Percentiles rank a stretch among this genome's conserved stretches.
Evolutionary conservation across 2,888 invertebrate genomes (phyloP).

Genomic region (Entomobrya proxima): DNA sequence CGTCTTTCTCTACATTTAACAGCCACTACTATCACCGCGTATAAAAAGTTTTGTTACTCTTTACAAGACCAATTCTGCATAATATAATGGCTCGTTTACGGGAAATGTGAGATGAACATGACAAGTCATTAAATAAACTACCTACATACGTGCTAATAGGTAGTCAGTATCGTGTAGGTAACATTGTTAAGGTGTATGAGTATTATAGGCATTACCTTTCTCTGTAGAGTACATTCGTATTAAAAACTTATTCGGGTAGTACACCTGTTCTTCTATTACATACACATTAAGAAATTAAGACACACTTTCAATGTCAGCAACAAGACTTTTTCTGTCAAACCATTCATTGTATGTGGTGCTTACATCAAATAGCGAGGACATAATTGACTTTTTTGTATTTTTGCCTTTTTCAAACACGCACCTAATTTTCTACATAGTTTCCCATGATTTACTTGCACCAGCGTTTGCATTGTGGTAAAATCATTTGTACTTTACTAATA

Average conservation of each 20-base stretch:
- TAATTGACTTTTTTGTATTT: neutral
- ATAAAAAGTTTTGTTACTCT: neutral
- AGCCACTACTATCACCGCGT: neutral
- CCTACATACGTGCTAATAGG: neutral
- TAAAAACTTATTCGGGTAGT: neutral
- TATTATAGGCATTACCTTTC: no score
- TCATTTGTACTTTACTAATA: no score
- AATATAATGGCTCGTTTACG: constrained; percentile 21
- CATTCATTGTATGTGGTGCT: neutral
- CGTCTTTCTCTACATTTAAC: neutral
- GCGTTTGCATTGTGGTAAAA: no score
- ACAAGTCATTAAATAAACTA: neutral
- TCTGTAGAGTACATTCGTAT: no score
- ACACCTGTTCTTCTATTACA: neutral
- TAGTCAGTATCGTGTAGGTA: no score
- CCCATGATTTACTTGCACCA: neutral
- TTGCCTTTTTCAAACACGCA: neutral
- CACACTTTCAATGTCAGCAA: constrained; percentile 41
- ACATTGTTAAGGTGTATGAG: no score
- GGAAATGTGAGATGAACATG: neutral
- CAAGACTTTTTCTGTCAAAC: neutral
- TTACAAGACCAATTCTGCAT: constrained; percentile 36
- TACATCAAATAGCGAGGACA: neutral
- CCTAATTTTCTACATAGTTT: neutral
- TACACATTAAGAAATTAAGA: constrained; percentile 37